phyloP scores from a whole-genome alignment of 2,113 vertebrate species.

The Anguilla japonica region DNA sequence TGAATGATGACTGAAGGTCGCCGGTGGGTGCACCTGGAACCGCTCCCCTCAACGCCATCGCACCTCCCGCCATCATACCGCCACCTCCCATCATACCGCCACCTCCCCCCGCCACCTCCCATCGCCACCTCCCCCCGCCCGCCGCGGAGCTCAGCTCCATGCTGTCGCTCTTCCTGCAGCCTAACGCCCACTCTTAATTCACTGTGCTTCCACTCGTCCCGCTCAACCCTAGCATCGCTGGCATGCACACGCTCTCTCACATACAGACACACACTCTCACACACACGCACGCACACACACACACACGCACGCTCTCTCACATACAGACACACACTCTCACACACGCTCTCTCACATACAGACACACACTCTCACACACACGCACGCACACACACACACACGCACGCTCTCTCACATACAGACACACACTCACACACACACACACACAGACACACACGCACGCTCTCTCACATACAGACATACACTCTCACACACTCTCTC shows the following conservation, averaged over 20 bases:
- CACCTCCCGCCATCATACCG: neutral
- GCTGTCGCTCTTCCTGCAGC: neutral
- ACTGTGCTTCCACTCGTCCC: neutral
- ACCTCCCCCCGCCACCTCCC: neutral
- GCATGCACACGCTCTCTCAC: neutral
- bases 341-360: no score
- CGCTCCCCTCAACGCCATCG: neutral
- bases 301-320: no score
- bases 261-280: no score
- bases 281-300: no score
- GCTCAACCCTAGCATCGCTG: neutral
- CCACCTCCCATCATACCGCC: neutral
- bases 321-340: no score
- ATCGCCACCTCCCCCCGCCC: no score
- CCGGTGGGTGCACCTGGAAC: neutral
- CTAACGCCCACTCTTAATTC: neutral
- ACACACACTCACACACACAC: no score
- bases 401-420: neutral
- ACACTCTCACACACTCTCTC: no score
- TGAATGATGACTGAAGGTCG: slow-evolving; percentile 17
- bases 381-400: no score
- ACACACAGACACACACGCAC: neutral
- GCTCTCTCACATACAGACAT: no score
- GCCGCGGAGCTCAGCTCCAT: no score
- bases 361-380: no score